phyloP scores from a whole-genome alignment of 2,797 vertebrate genomes.

The Sebastes variabilis region DNA sequence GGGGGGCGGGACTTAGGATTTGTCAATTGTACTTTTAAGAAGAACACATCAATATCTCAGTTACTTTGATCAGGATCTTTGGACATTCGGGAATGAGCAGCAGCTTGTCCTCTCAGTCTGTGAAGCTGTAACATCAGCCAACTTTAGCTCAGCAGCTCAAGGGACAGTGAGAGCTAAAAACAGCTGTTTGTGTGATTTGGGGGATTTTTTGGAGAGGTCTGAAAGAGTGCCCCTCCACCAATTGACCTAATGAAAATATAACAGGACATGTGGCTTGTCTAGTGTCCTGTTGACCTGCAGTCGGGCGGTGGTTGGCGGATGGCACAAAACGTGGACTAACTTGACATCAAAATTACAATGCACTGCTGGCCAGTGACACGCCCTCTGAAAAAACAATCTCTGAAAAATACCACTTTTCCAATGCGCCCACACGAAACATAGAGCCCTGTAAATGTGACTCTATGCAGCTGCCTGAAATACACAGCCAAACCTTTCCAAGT shows the following conservation, averaged over 20 bases:
- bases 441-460: conserved; percentile 6
- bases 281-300: not conserved
- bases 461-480: conserved; percentile 25
- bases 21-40: not conserved
- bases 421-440: conserved; percentile 2
- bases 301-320: conserved; percentile 5
- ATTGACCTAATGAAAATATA: not conserved
- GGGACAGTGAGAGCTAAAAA: not conserved
- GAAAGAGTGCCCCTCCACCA: not conserved
- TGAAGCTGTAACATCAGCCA: not conserved
- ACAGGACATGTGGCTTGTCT: not conserved
- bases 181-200: not conserved
- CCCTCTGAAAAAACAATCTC: not conserved
- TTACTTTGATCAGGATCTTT: not conserved
- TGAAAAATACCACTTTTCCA: conserved; percentile 19
- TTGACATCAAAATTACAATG: conserved; percentile 42
- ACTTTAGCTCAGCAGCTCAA: not conserved
- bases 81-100: not conserved
- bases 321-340: conserved; percentile 6
- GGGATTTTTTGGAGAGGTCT: not conserved
- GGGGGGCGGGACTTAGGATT: not conserved
- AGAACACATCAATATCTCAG: not conserved
- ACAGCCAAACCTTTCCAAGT: conserved; percentile 21
- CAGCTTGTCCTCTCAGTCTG: not conserved
- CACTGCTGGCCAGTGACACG: not conserved